These are phyloP conservation scores for Rostratula benghalensis DNA, from an alignment of 2,113 vertebrate genomes.

Conservation along the genomic window DNA sequence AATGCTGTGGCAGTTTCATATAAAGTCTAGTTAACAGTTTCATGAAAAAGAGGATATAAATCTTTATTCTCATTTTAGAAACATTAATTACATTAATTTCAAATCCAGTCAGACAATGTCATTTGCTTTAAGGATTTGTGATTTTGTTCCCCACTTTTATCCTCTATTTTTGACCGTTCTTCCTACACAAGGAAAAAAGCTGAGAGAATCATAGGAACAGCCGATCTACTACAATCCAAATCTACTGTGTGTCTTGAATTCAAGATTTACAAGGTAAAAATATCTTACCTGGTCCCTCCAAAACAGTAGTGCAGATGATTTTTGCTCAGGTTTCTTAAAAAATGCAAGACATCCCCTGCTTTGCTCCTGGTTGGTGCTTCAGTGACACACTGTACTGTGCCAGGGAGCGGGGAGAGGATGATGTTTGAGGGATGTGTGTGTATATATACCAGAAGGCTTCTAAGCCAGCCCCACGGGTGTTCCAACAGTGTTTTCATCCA, in stretches of 20 bases:
- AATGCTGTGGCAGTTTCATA: neutral
- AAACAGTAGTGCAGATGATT: neutral
- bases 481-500: neutral
- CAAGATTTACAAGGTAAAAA: neutral
- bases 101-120: neutral
- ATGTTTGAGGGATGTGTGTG: neutral
- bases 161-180: neutral
- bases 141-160: neutral
- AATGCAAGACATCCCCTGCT: neutral
- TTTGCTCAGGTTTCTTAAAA: neutral
- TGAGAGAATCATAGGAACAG: neutral
- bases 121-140: neutral
- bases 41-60: neutral
- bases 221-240: neutral
- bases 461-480: neutral
- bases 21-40: neutral
- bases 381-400: neutral
- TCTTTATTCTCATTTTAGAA: neutral
- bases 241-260: neutral
- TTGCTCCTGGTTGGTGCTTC: neutral
- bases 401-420: neutral
- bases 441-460: neutral
- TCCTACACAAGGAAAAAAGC: neutral
- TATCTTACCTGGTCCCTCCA: neutral
- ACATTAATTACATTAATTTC: neutral